These are phyloP conservation scores for Sitobion miscanthi DNA, from an alignment of 1,140 invertebrate species.

Conservation along the genomic window DNA sequence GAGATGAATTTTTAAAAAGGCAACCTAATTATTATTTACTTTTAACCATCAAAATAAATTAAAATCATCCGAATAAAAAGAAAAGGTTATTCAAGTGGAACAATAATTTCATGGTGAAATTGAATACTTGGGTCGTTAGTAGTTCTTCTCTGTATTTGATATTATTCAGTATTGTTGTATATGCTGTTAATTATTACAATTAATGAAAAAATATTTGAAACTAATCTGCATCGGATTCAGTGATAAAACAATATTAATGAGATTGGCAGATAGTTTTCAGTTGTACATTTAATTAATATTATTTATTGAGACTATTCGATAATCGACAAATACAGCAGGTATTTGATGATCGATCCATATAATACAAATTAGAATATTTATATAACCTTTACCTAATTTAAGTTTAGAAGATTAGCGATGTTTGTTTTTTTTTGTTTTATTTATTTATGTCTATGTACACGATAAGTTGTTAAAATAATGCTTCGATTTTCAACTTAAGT, in stretches of 20 bases:
- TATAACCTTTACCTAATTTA: background rate
- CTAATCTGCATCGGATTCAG: too few species aligned
- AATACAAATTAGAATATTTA: background rate
- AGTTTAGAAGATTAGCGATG: background rate
- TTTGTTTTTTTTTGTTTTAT: too few species aligned
- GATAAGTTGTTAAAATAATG: too few species aligned
- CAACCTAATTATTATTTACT: background rate
- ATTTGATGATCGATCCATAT: background rate
- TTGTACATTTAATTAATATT: background rate
- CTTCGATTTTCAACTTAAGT: too few species aligned
- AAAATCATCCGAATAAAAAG: background rate
- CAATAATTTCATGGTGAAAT: background rate
- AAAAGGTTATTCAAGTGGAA: background rate
- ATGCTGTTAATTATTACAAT: too few species aligned
- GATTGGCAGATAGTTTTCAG: background rate
- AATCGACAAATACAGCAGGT: background rate
- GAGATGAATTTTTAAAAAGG: background rate
- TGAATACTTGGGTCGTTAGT: background rate
- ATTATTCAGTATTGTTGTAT: too few species aligned
- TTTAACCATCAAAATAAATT: background rate
- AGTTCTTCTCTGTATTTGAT: background rate
- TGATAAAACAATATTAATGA: background rate
- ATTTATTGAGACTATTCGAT: background rate
- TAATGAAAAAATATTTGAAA: too few species aligned
- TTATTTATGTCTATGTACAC: too few species aligned